phyloP scores from a whole-genome alignment of 1,140 invertebrate genomes.

The Pseudomyrmex flavicornis region DNA sequence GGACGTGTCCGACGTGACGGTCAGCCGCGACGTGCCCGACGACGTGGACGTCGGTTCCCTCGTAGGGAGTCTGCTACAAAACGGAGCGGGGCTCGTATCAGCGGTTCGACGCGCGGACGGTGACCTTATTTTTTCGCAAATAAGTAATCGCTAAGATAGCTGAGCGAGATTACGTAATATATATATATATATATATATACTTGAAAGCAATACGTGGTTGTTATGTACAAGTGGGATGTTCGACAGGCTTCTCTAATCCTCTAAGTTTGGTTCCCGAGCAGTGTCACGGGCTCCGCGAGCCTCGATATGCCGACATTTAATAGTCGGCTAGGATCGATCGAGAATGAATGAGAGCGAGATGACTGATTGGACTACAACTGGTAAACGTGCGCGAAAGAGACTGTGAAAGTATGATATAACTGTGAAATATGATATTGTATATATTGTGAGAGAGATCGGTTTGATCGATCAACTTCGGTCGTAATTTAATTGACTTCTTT shows the following conservation, averaged over 20 bases:
- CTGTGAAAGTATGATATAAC: not conserved
- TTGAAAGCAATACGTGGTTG: slow-evolving; percentile 78
- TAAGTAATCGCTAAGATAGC: slow-evolving; percentile 64
- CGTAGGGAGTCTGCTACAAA: slow-evolving; percentile 76
- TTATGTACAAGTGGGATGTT: slow-evolving; percentile 79
- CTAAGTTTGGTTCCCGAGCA: slow-evolving; percentile 76
- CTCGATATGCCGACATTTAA: slow-evolving; percentile 43
- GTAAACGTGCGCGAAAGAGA: slow-evolving; percentile 44
- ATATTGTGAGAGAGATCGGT: slow-evolving; percentile 47
- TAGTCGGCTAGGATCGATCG: not conserved
- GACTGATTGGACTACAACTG: not conserved
- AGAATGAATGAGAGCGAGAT: not conserved
- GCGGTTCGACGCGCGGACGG: not conserved
- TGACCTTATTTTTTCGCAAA: not conserved
- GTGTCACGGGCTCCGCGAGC: slow-evolving; percentile 67
- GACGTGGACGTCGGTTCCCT: slow-evolving; percentile 81
- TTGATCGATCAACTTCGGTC: slow-evolving; percentile 48
- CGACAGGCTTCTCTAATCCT: slow-evolving; percentile 78
- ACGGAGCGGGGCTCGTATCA: not conserved
- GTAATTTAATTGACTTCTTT: slow-evolving; percentile 9
- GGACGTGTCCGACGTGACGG: slow-evolving; percentile 81
- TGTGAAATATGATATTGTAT: slow-evolving; percentile 52
- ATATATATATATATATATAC: slow-evolving; percentile 58
- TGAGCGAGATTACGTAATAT: slow-evolving; percentile 69
- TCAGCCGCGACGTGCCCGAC: slow-evolving; percentile 81